Conservation (phyloP, 1,140 invertebrate genomes). For the Dinothrombium tinctorium region DNA sequence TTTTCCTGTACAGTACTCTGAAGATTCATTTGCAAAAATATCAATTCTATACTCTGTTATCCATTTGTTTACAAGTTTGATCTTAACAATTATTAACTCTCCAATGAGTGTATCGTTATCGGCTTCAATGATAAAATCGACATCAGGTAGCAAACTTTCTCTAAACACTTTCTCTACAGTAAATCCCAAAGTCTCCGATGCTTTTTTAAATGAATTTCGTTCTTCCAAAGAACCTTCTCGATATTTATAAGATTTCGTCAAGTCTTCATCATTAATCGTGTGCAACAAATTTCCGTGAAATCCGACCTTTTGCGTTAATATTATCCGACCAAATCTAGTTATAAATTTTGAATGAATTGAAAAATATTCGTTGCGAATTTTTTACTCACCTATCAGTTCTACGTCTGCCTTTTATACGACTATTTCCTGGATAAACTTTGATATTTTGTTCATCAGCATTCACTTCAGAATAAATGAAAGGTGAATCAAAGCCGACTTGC, state of each 20-base stretch:
- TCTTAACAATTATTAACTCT: slow-evolving; percentile 33
- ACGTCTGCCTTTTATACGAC: slow-evolving; percentile 14
- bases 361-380: background rate
- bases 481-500: slow-evolving; percentile 45
- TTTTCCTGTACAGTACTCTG: no score
- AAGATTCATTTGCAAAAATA: no score
- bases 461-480: slow-evolving; percentile 56
- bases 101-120: slow-evolving; percentile 63
- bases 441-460: slow-evolving; percentile 53
- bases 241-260: slow-evolving; percentile 67
- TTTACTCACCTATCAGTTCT: slow-evolving; percentile 17
- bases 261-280: slow-evolving; percentile 36
- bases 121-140: slow-evolving; percentile 54
- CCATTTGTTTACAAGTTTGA: no score
- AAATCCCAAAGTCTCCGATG: slow-evolving; percentile 28
- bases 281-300: slow-evolving; percentile 27
- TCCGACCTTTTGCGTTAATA: slow-evolving; percentile 67
- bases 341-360: background rate
- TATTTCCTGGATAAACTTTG: slow-evolving; percentile 15
- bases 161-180: slow-evolving; percentile 15
- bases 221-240: slow-evolving; percentile 49
- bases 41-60: no score
- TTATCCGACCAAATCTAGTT: slow-evolving; percentile 49
- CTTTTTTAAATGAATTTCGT: slow-evolving; percentile 51
- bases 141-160: slow-evolving; percentile 44